Percentiles rank a stretch among this genome's conserved stretches.
Evolutionary conservation across 2,888 invertebrate species (phyloP).

Genomic region (Ornithoptera priamus): DNA sequence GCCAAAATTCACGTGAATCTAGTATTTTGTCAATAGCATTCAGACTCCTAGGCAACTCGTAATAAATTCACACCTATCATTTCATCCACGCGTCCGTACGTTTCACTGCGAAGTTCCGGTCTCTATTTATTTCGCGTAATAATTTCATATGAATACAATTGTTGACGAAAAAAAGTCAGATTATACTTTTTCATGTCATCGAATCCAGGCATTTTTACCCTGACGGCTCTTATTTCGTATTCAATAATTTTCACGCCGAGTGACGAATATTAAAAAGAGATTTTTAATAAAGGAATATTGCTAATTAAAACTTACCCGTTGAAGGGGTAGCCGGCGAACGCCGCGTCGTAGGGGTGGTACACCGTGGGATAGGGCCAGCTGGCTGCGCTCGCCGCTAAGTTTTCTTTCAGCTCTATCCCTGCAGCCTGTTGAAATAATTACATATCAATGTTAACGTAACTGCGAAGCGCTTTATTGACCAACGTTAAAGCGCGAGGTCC

Average conservation of each 20-base stretch:
- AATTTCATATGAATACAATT: slow-evolving; percentile 13
- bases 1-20: slow-evolving; percentile 14
- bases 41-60: neutral
- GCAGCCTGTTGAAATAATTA: slow-evolving; percentile 82
- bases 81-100: neutral
- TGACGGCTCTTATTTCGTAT: neutral
- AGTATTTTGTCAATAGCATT: slow-evolving; percentile 16
- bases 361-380: slow-evolving; percentile 95
- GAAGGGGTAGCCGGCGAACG: slow-evolving; percentile 96
- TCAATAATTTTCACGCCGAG: slow-evolving; percentile 15
- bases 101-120: neutral
- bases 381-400: slow-evolving; percentile 89
- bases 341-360: slow-evolving; percentile 96
- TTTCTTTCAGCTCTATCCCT: slow-evolving; percentile 93
- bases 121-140: slow-evolving; percentile 6
- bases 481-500: too few relatives aligned
- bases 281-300: slow-evolving; percentile 6
- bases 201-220: neutral
- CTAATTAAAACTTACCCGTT: slow-evolving; percentile 87
- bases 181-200: slow-evolving; percentile 14
- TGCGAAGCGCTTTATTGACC: too few relatives aligned
- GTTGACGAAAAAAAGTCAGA: slow-evolving; percentile 4
- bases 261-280: slow-evolving; percentile 13
- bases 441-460: too few relatives aligned
- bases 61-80: slow-evolving; percentile 16